A percentile compares a stretch with the other conserved stretches of the same genome.
Evolutionary conservation across 2,888 invertebrate species (phyloP).

Genomic region (Poecilus cupreus): DNA sequence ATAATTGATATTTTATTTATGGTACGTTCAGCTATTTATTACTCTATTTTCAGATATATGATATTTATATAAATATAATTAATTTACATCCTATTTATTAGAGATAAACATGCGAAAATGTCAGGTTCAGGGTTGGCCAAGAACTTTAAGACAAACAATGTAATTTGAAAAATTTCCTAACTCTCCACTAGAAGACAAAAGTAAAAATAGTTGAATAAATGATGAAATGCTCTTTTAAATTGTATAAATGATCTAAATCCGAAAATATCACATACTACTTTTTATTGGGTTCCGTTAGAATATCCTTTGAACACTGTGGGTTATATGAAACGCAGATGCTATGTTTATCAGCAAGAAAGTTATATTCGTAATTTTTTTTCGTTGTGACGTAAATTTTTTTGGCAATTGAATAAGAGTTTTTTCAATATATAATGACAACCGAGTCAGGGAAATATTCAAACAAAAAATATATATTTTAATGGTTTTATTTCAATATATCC

Average conservation of each 20-base stretch:
- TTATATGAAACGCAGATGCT: constrained; percentile 14
- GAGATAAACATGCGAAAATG: not conserved
- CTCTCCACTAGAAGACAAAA: not conserved
- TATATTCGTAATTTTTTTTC: constrained; percentile 42
- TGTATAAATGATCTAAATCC: not conserved
- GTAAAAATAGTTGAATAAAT: constrained; percentile 8
- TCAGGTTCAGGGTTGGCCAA: constrained; percentile 7
- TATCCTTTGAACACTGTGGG: constrained; percentile 2
- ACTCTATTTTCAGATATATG: too few species aligned
- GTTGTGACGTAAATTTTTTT: constrained; percentile 31
- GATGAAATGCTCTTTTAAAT: not conserved
- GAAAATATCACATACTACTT: not conserved
- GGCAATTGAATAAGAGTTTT: constrained; percentile 23
- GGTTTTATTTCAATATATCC: not conserved
- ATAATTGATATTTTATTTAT: too few species aligned
- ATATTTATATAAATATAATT: too few species aligned
- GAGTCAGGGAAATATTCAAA: not conserved
- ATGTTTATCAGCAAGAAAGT: constrained; percentile 12
- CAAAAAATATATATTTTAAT: not conserved
- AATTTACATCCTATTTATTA: too few species aligned
- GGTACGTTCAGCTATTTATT: too few species aligned
- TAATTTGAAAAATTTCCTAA: not conserved
- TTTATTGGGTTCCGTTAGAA: not conserved
- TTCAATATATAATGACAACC: constrained; percentile 8
- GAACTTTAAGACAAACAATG: not conserved